phyloP scores from a whole-genome alignment of 2,888 invertebrate genomes.

The Conistra vaccinii region DNA sequence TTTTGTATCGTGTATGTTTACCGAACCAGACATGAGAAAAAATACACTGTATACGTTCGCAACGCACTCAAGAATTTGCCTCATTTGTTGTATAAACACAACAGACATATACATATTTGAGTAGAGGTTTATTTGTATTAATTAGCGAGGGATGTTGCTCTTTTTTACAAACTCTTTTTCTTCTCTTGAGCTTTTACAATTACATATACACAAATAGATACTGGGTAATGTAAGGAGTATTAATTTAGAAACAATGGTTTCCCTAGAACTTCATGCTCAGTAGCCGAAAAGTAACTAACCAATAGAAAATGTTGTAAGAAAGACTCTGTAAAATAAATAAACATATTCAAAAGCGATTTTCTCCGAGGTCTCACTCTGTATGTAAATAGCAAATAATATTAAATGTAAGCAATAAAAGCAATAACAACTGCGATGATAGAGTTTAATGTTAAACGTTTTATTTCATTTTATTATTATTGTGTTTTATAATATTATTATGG shows the following conservation, averaged over 20 bases:
- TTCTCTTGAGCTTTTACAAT: too few species aligned
- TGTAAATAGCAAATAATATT: conserved; percentile 40
- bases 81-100: conserved; percentile 2
- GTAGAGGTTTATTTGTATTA: not conserved
- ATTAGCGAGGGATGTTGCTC: too few species aligned
- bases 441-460: conserved; percentile 44
- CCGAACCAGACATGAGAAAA: not conserved
- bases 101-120: not conserved
- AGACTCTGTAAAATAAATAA: not conserved
- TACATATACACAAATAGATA: too few species aligned
- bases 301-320: not conserved
- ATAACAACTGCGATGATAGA: conserved; percentile 30
- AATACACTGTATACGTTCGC: not conserved
- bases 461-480: conserved; percentile 52
- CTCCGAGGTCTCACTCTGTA: conserved; percentile 29
- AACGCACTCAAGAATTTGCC: not conserved
- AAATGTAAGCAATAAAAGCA: conserved; percentile 34
- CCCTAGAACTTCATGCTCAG: too few species aligned
- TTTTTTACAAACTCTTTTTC: too few species aligned
- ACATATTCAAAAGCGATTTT: conserved; percentile 31
- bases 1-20: not conserved
- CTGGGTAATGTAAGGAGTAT: too few species aligned
- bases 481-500: conserved; percentile 28
- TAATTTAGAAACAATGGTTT: too few species aligned
- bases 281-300: too few species aligned